Percentiles rank a stretch among this genome's conserved stretches.
Conservation (phyloP, 1,140 invertebrate genomes). For the Chrysopa pallens region DNA sequence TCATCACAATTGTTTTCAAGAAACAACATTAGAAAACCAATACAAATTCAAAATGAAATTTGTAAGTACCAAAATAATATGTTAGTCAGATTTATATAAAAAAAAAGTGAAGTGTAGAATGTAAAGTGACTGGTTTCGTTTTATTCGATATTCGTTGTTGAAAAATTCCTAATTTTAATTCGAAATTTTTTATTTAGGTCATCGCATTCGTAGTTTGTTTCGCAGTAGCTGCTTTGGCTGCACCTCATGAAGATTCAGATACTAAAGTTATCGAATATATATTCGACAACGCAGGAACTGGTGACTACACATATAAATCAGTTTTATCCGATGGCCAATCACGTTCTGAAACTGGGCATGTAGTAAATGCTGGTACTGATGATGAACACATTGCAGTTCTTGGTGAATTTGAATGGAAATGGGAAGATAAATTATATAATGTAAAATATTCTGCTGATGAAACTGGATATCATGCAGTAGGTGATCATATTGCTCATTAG, state of each 20-base stretch:
- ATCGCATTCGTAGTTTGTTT: too few species aligned
- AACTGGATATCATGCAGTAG: slow-evolving; percentile 11
- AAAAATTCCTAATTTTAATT: too few species aligned
- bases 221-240: not conserved
- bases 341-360: slow-evolving; percentile 22
- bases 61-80: too few species aligned
- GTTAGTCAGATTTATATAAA: too few species aligned
- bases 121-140: too few species aligned
- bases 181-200: too few species aligned
- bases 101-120: too few species aligned
- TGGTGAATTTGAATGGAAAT: slow-evolving; percentile 19
- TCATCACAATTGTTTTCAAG: too few species aligned
- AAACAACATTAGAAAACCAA: too few species aligned
- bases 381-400: slow-evolving; percentile 9
- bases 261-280: not conserved
- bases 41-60: too few species aligned
- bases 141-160: too few species aligned
- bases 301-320: slow-evolving; percentile 1
- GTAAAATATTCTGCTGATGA: slow-evolving; percentile 15
- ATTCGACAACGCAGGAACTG: not conserved
- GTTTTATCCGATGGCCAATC: slow-evolving; percentile 26
- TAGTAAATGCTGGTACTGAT: slow-evolving; percentile 21
- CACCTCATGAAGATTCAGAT: not conserved
- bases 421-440: slow-evolving; percentile 10
- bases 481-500: not conserved